Conservation (phyloP, 2,113 vertebrate genomes). For the Myocastor coypus region DNA sequence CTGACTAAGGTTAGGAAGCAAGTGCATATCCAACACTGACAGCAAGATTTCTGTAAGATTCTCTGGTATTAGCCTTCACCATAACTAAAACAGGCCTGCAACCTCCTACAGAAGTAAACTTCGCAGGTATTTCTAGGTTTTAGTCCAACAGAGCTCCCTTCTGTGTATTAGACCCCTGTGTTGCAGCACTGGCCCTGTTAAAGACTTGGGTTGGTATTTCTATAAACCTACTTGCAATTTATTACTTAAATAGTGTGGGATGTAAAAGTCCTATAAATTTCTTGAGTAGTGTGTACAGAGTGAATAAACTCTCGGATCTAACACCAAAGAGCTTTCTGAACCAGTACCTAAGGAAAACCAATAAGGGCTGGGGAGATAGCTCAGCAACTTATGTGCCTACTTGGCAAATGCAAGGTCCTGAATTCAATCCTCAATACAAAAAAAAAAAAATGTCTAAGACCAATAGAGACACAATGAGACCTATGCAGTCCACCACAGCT, state of each 20-base stretch:
- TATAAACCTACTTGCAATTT: background rate
- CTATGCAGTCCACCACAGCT: background rate
- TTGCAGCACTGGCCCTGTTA: background rate
- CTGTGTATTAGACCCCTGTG: background rate
- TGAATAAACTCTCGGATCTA: background rate
- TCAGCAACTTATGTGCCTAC: no score
- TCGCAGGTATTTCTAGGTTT: background rate
- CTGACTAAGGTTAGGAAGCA: background rate
- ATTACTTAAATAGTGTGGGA: background rate
- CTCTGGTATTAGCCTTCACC: background rate
- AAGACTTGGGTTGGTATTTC: background rate
- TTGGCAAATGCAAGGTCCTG: no score
- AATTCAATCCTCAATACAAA: no score
- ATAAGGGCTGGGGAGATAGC: no score
- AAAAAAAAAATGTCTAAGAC: background rate
- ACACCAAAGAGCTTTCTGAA: background rate
- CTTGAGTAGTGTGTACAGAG: background rate
- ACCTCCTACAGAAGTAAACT: background rate
- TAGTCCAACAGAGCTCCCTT: background rate
- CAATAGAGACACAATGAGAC: background rate
- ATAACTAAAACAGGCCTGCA: background rate
- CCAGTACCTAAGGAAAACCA: background rate
- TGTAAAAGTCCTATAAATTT: background rate
- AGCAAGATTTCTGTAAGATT: background rate
- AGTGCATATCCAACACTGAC: background rate